These are phyloP conservation scores for Lophius piscatorius DNA, from an alignment of 2,113 vertebrate genomes.

Conservation along the genomic window DNA sequence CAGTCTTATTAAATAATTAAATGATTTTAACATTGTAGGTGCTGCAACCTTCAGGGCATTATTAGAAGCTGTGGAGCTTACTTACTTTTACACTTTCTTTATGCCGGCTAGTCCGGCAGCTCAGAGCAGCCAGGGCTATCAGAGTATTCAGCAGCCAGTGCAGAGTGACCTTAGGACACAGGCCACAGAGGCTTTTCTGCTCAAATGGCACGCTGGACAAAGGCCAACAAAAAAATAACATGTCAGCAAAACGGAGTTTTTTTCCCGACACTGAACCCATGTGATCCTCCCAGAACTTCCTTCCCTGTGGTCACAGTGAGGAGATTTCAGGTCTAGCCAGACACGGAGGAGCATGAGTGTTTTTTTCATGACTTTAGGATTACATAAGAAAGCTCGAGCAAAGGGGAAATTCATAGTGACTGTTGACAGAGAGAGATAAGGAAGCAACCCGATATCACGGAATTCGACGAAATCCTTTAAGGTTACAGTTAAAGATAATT, in stretches of 20 bases:
- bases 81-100: conserved; percentile 8
- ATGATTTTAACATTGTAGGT: too few relatives aligned
- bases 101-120: not conserved
- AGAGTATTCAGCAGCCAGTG: conserved; percentile 8
- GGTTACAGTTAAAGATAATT: too few relatives aligned
- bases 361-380: not conserved
- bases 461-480: not conserved
- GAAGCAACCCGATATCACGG: not conserved
- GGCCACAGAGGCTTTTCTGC: conserved; percentile 51
- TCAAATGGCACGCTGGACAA: conserved; percentile 55
- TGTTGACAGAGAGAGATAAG: not conserved
- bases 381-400: conserved; percentile 16
- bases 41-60: not conserved
- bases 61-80: not conserved
- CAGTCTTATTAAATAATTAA: too few relatives aligned
- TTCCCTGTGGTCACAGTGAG: conserved; percentile 43
- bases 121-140: conserved; percentile 10
- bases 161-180: conserved; percentile 38
- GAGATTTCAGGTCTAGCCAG: conserved; percentile 13
- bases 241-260: conserved; percentile 62
- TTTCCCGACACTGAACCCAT: conserved; percentile 52
- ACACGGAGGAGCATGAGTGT: conserved; percentile 13
- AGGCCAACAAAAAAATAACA: conserved; percentile 63
- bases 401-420: not conserved
- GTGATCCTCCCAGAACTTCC: conserved; percentile 62